Percentiles rank a stretch among this genome's conserved stretches.
These are phyloP conservation scores for Drosophila athabasca DNA, from an alignment of 1,140 invertebrate genomes.

Conservation along the genomic window DNA sequence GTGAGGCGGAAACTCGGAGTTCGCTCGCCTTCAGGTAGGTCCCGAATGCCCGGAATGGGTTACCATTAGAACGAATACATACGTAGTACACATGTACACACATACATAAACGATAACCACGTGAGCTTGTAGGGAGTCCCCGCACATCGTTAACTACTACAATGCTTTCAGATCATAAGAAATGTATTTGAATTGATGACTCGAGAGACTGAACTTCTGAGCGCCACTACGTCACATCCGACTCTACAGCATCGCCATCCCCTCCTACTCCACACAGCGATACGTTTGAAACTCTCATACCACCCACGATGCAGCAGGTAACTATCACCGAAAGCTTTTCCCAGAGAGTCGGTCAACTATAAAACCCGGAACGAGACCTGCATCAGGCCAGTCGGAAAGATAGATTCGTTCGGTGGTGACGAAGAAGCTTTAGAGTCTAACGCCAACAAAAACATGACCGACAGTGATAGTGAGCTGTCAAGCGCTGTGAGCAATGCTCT, in stretches of 20 bases:
- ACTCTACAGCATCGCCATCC: too few relatives aligned
- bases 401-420: slow-evolving; percentile 11
- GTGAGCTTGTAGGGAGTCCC: too few relatives aligned
- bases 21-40: too few relatives aligned
- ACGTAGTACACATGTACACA: too few relatives aligned
- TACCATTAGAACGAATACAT: too few relatives aligned
- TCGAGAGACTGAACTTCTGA: too few relatives aligned
- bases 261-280: neutral
- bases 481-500: slow-evolving; percentile 24
- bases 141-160: too few relatives aligned
- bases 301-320: slow-evolving; percentile 25
- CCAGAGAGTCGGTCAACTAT: slow-evolving; percentile 14
- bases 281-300: neutral
- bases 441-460: slow-evolving; percentile 23
- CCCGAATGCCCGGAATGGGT: too few relatives aligned
- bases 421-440: slow-evolving; percentile 3
- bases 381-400: slow-evolving; percentile 32
- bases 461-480: slow-evolving; percentile 32
- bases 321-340: slow-evolving; percentile 23
- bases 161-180: too few relatives aligned
- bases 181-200: too few relatives aligned
- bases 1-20: slow-evolving; percentile 7
- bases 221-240: too few relatives aligned
- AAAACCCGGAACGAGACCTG: slow-evolving; percentile 25
- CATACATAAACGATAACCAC: too few relatives aligned